Conservation (phyloP, 2,888 invertebrate species). For the Tridacna crocea region DNA sequence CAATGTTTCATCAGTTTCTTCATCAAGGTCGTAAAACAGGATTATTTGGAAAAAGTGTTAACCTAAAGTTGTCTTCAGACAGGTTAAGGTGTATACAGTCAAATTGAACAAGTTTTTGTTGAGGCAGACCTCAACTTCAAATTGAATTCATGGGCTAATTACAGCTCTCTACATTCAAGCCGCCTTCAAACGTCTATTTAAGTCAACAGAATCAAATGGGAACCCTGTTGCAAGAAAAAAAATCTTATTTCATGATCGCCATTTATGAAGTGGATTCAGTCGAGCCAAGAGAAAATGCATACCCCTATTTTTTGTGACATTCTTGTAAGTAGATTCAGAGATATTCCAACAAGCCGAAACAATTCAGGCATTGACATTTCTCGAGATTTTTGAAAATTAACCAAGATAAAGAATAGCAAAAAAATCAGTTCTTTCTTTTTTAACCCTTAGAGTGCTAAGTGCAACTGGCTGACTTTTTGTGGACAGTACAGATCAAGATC, state of each 20-base stretch:
- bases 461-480: too few relatives aligned
- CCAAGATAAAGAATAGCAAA: too few relatives aligned
- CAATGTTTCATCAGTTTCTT: too few relatives aligned
- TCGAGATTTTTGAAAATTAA: too few relatives aligned
- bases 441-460: too few relatives aligned
- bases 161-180: slow-evolving; percentile 30
- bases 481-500: too few relatives aligned
- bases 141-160: slow-evolving; percentile 51
- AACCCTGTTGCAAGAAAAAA: slow-evolving; percentile 8
- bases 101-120: slow-evolving; percentile 30
- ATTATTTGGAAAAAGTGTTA: slow-evolving; percentile 8
- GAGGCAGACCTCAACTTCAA: slow-evolving; percentile 26
- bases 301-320: too few relatives aligned
- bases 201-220: slow-evolving; percentile 25
- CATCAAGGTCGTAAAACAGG: too few relatives aligned
- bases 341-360: too few relatives aligned
- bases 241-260: slow-evolving; percentile 9
- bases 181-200: slow-evolving; percentile 38
- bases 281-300: not conserved
- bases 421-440: too few relatives aligned
- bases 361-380: too few relatives aligned
- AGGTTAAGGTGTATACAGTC: slow-evolving; percentile 41
- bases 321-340: too few relatives aligned
- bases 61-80: slow-evolving; percentile 20
- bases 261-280: not conserved